phyloP scores from a whole-genome alignment of 64 coral and sea anemone species.

The Trachythela sp. region DNA sequence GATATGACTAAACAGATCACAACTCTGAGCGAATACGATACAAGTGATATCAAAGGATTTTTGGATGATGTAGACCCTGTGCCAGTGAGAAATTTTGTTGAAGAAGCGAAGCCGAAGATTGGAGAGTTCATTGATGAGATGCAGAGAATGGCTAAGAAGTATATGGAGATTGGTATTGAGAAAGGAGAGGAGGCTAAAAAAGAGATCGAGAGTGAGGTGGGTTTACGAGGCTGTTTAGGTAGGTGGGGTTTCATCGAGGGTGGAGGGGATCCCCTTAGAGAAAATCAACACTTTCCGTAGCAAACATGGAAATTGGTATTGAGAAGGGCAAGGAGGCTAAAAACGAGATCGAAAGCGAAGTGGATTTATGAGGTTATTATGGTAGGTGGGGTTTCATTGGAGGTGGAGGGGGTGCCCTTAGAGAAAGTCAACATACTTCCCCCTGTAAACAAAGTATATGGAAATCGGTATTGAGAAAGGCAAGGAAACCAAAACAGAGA shows the following conservation, averaged over 20 bases:
- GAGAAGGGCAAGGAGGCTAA: slow-evolving; percentile 48
- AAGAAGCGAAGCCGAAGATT: slow-evolving; percentile 56
- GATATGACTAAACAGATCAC: slow-evolving; percentile 49
- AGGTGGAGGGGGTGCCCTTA: too few species aligned
- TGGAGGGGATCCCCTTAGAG: too few species aligned
- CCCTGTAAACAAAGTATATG: slow-evolving; percentile 44
- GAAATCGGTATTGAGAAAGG: slow-evolving; percentile 48
- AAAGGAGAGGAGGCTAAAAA: slow-evolving; percentile 55
- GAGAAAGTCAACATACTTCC: too few species aligned
- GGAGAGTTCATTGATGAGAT: slow-evolving; percentile 48
- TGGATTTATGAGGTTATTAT: neutral
- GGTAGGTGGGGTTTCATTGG: too few species aligned
- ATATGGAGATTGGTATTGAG: slow-evolving; percentile 46
- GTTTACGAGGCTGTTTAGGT: neutral
- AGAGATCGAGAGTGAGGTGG: slow-evolving; percentile 60
- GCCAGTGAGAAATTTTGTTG: slow-evolving; percentile 43
- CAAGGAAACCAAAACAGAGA: slow-evolving; percentile 48
- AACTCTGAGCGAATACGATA: slow-evolving; percentile 60
- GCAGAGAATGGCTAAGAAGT: slow-evolving; percentile 33
- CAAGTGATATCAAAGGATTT: slow-evolving; percentile 50
- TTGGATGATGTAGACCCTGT: neutral
- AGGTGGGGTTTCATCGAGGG: neutral
- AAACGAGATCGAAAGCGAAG: slow-evolving; percentile 56
- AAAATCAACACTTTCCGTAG: too few species aligned
- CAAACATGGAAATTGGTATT: slow-evolving; percentile 48